phyloP scores from a whole-genome alignment of 1,140 invertebrate species.

The Fopius arisanus region DNA sequence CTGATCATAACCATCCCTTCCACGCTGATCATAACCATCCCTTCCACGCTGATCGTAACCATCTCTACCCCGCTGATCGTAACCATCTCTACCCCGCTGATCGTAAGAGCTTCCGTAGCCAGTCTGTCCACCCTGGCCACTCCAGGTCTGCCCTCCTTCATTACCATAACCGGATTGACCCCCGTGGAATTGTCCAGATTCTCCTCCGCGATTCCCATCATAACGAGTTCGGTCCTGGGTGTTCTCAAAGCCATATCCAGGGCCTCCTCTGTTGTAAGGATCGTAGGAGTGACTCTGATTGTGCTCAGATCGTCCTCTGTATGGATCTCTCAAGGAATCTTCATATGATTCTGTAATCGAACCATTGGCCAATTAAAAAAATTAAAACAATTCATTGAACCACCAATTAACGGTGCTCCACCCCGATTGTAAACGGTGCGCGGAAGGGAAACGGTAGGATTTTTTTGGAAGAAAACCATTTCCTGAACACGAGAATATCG shows the following conservation, averaged over 20 bases:
- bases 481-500: too few relatives aligned
- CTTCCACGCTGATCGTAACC: not conserved
- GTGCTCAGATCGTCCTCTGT: not conserved
- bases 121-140: not conserved
- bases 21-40: not conserved
- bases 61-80: not conserved
- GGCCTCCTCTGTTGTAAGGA: conserved; percentile 14
- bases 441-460: too few relatives aligned
- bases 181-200: not conserved
- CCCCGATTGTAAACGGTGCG: too few relatives aligned
- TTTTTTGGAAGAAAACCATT: too few relatives aligned
- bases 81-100: not conserved
- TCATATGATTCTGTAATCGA: conserved; percentile 6
- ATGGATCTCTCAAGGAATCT: not conserved
- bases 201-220: conserved; percentile 28
- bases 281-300: conserved; percentile 32
- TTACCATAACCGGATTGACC: conserved; percentile 12
- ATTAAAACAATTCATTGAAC: too few relatives aligned
- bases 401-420: too few relatives aligned
- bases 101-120: too few relatives aligned
- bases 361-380: not conserved
- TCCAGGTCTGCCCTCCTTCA: not conserved
- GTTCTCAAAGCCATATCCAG: conserved; percentile 14
- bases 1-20: not conserved
- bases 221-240: conserved; percentile 16